Base-by-base conservation (phyloP, 2,888 invertebrate species). In the Tethea ocularis region DNA sequence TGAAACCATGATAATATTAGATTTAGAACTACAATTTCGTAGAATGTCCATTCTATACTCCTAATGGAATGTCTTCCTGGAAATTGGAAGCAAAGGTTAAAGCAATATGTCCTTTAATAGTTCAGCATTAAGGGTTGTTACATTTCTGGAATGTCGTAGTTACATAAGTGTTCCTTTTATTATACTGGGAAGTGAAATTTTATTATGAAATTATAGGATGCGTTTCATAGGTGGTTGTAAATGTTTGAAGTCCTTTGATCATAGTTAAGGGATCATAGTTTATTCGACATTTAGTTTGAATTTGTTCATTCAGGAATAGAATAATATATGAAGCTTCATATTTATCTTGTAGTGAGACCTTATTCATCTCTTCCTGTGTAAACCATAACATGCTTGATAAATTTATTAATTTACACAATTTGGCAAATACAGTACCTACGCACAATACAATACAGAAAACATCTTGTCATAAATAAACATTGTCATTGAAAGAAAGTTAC, bases 21-120 rank as follows among this genome's bases (percentile, higher is more conserved):
- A 67, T 63, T 74, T 73, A 77, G 71, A 69, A 69, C 61, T 63
- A 67, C 67, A 67, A 69, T 67, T 87, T 88, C 88, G 69, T 51
- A 60, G 88, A 88, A 87, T 73, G 74, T 83, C 80, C 84, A 82
- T 84, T 81, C 86, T 75, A 76, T 77, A 75, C 78, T 74, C 65
- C 69, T 68, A 69, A 67, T 56, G 78, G 77, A 81, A 83, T 81
- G 78, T 80, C 82, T 85, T 86, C 82, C 85, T 82, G 75, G 81
- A 81, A 82, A 75, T 75, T 76, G 67, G 26, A 67, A 60, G 62
- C 61, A 66, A 60, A 61, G 62, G 51, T 64, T 60, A 58, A 57
- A 67, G 64, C 69, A 71, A 67, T 60, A 63, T 58, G 57, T 65
- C 59, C 62, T 65, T 72, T 75, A 75, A 65, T 64, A 29, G 20